phyloP scores from a whole-genome alignment of 2,113 vertebrate genomes.

The Trematomus loennbergii region DNA sequence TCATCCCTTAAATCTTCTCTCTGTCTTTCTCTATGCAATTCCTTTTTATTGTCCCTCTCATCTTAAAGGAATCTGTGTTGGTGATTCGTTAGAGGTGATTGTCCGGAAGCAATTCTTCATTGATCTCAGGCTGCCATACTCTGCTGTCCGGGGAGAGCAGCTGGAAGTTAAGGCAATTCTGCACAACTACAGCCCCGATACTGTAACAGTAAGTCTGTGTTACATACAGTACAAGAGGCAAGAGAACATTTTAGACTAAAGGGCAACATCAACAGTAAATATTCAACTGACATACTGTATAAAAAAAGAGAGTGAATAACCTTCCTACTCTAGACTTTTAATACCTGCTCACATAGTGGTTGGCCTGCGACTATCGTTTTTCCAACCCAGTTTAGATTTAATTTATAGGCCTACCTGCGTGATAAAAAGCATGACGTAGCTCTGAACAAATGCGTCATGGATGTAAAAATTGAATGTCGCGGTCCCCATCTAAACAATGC shows the following conservation, averaged over 20 bases:
- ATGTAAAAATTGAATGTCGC: no score
- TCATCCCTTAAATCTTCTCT: neutral
- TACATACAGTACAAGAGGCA: neutral
- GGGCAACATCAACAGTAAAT: neutral
- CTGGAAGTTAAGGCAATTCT: conserved; percentile 83
- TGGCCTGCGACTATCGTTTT: no score
- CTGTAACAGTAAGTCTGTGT: conserved; percentile 51
- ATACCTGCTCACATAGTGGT: no score
- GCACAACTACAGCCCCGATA: conserved; percentile 68
- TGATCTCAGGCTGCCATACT: conserved; percentile 82
- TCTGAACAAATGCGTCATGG: neutral
- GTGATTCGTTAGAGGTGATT: conserved; percentile 85
- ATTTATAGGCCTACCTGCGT: no score
- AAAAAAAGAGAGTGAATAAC: no score
- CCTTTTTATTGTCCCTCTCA: neutral
- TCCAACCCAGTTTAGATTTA: no score
- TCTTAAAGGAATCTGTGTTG: conserved; percentile 89
- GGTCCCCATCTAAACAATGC: no score
- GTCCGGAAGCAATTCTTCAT: conserved; percentile 90
- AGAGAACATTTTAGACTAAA: neutral
- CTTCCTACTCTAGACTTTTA: neutral
- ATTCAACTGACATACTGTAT: no score
- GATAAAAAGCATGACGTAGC: no score
- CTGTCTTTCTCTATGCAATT: neutral
- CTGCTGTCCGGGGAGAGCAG: conserved; percentile 82